Evolutionary conservation across 2,113 vertebrate species (phyloP).

Genomic region (Plestiodon gilberti): DNA sequence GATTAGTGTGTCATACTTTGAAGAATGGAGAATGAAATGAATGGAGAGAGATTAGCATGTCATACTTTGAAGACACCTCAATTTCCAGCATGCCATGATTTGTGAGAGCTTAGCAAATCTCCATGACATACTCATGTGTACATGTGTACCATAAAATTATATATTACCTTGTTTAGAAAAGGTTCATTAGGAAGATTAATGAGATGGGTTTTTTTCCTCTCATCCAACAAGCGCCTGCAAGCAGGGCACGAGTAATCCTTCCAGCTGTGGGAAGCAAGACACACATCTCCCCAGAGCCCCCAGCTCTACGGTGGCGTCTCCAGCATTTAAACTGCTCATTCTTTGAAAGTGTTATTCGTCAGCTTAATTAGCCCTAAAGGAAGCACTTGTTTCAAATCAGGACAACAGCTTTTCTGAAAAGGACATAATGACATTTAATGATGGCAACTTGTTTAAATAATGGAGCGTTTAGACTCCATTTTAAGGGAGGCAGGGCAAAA

Average conservation of each 20-base stretch:
- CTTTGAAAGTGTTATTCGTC: conserved; percentile 61
- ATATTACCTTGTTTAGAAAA: conserved; percentile 53
- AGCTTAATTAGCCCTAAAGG: conserved; percentile 76
- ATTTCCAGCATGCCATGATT: background rate
- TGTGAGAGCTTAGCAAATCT: conserved; percentile 41
- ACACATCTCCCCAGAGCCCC: conserved; percentile 35
- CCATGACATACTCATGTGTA: conserved; percentile 33
- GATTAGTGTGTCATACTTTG: fast-evolving
- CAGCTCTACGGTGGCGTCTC: background rate
- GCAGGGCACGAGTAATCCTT: conserved; percentile 40
- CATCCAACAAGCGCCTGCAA: conserved; percentile 11
- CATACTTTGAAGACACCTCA: fast-evolving
- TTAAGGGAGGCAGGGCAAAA: conserved; percentile 2
- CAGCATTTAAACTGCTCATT: conserved; percentile 52
- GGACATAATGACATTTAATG: conserved; percentile 55
- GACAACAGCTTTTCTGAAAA: conserved; percentile 64
- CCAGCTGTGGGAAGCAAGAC: conserved; percentile 49
- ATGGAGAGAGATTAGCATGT: fast-evolving
- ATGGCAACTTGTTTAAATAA: conserved; percentile 60
- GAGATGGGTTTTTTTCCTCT: conserved; percentile 44
- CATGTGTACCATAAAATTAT: conserved; percentile 32
- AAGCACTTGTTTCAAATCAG: conserved; percentile 69
- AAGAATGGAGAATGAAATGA: no score
- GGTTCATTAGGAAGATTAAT: conserved; percentile 62
- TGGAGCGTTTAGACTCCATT: conserved; percentile 45